A percentile compares a stretch with the other conserved stretches of the same genome.
Evolutionary conservation across 2,797 vertebrate genomes (phyloP).

Genomic region (Eupleurogrammus muticus): DNA sequence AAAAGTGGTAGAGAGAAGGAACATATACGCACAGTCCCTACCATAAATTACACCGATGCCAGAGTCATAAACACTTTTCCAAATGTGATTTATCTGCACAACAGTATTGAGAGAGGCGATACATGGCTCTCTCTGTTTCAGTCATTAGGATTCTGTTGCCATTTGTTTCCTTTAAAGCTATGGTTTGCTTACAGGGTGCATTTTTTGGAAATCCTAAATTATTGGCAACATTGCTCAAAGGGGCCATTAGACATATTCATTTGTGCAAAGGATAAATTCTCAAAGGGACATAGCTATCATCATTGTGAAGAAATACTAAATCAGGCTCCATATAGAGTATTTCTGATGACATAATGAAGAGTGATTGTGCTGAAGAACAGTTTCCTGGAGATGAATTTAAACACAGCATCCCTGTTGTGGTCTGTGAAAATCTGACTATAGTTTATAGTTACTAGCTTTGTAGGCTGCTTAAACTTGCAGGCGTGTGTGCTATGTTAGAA

Average conservation of each 20-base stretch:
- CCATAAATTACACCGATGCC: neutral
- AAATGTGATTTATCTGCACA: slow-evolving; percentile 52
- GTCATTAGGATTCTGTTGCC: slow-evolving; percentile 28
- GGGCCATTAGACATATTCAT: slow-evolving; percentile 25
- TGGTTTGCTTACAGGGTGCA: slow-evolving; percentile 30
- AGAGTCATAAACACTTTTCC: slow-evolving; percentile 47
- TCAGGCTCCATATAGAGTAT: neutral
- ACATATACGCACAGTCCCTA: no score
- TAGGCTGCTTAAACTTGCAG: slow-evolving; percentile 2
- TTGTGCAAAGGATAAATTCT: slow-evolving; percentile 20
- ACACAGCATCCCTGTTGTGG: slow-evolving; percentile 2
- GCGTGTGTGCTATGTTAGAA: neutral
- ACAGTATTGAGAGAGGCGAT: slow-evolving; percentile 26
- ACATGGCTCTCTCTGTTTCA: slow-evolving; percentile 21
- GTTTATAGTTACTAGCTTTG: neutral
- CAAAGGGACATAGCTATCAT: neutral
- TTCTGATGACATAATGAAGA: slow-evolving; percentile 33
- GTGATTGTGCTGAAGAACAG: slow-evolving; percentile 20
- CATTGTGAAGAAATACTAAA: slow-evolving; percentile 20
- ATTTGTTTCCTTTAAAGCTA: slow-evolving; percentile 31
- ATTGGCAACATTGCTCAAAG: slow-evolving; percentile 23
- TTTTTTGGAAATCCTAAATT: slow-evolving; percentile 24
- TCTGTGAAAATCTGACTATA: neutral
- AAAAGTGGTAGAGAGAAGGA: no score
- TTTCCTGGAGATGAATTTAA: slow-evolving; percentile 29